These are phyloP conservation scores for Metalampra italica DNA, from an alignment of 2,888 invertebrate genomes.

Conservation along the genomic window DNA sequence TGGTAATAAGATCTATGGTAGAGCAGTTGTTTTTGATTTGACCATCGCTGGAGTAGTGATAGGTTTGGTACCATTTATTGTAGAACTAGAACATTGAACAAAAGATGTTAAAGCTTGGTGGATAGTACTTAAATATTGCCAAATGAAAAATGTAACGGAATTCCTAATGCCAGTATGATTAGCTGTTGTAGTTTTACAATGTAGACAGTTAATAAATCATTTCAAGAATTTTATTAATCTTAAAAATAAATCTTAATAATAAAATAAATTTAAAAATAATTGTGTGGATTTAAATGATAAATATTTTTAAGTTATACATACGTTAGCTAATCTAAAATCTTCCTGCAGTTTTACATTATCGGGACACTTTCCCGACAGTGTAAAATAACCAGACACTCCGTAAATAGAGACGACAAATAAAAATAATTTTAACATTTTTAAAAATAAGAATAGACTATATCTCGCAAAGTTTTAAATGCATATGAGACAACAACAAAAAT, in stretches of 20 bases:
- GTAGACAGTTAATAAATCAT: no score
- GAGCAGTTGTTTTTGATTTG: conserved; percentile 55
- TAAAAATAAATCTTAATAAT: no score
- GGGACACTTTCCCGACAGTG: conserved; percentile 54
- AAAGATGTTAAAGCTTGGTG: neutral
- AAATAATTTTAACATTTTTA: conserved; percentile 38
- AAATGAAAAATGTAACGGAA: no score
- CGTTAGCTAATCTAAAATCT: conserved; percentile 52
- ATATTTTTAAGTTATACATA: no score
- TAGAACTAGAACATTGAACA: conserved; percentile 42
- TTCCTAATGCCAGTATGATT: no score
- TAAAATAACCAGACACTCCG: conserved; percentile 47
- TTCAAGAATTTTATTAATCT: no score
- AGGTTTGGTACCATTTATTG: conserved; percentile 58
- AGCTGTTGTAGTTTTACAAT: no score
- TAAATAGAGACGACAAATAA: conserved; percentile 25
- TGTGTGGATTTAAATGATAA: neutral
- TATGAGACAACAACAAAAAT: neutral
- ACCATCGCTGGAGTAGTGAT: conserved; percentile 55
- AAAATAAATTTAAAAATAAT: neutral
- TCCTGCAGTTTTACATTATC: conserved; percentile 45
- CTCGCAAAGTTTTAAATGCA: neutral
- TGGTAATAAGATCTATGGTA: conserved; percentile 38
- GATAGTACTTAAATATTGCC: no score
- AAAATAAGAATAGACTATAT: neutral